phyloP scores from a whole-genome alignment of 2,797 vertebrate genomes.

The Lepus townsendii region DNA sequence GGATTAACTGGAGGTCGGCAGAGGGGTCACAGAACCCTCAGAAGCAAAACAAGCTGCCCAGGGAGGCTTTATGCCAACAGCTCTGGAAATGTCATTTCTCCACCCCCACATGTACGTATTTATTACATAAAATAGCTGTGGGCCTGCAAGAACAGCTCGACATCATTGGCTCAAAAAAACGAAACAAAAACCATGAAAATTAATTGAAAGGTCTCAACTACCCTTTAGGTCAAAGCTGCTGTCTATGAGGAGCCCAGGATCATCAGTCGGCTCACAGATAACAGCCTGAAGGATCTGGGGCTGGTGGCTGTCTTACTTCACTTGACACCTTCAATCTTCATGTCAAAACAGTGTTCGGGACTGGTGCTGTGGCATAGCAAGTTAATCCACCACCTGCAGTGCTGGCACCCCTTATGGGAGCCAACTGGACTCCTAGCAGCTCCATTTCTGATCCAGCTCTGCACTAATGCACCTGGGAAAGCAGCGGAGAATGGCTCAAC shows the following conservation, averaged over 20 bases:
- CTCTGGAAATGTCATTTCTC: constrained; percentile 60
- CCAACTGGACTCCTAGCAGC: no score
- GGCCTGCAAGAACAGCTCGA: constrained; percentile 32
- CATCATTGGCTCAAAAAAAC: constrained; percentile 13
- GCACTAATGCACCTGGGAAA: no score
- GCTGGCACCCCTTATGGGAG: no score
- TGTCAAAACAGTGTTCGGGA: no score
- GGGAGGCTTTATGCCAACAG: constrained; percentile 19
- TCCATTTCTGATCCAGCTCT: no score
- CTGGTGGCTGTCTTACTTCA: constrained; percentile 75
- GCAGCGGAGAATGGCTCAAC: no score
- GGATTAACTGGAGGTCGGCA: neutral
- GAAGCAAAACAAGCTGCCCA: constrained; percentile 36
- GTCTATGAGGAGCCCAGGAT: neutral
- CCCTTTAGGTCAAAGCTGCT: constrained; percentile 60
- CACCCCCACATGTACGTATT: neutral
- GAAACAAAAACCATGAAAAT: constrained; percentile 35
- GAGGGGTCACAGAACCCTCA: neutral
- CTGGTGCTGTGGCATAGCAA: no score
- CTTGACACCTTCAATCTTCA: constrained; percentile 68
- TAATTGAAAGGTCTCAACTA: constrained; percentile 74
- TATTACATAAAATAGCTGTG: constrained; percentile 39
- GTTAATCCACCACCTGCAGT: no score
- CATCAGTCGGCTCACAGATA: neutral
- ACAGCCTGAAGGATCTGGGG: neutral